Evolutionary conservation across 2,888 invertebrate species (phyloP), one percentile per base, ranked within the genome.

Genomic region (Tinea pellionella): DNA sequence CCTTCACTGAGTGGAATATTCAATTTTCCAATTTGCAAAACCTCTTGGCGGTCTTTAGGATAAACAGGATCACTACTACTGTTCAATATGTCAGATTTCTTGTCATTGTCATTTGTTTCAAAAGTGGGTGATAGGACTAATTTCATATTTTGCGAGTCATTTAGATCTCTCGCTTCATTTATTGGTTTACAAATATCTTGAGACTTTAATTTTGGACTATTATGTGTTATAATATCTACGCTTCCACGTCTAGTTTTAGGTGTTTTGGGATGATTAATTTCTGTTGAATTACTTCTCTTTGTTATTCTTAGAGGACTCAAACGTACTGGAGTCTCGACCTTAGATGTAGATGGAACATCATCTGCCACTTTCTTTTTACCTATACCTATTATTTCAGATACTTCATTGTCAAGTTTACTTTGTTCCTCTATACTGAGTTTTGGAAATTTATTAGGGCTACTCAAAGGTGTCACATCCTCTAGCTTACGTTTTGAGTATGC

Each of bases 91-190:
- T 69, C 68, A 9, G 63, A 37, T 41, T 69, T 71, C 0, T 68
- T 65, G 16, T 64, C 68, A 37, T 56, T 64, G 19, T 62, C 32
- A 9, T 73, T 71, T 7, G 72, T 66, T 32, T 68, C 76, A 9
- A 70, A 72, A n/a, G 72, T 68, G 0, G 81, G 82, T 1, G 88
- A 86, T 29, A 88, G 63, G 18, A 69, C 73, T 42, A 88, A 66
- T 64, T 78, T 82, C 59, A 88, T 74, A 58, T 74, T 75, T 71
- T 88, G 88, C 0, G 88, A 88, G 64, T 88, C 86, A 60, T 82
- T 77, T 0, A 75, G 74, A 43, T 63, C 68, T 59, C 61, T 70
- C 64, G 84, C 83, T 61, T 78, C 78, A 0, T 63, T 53, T 15
- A 80, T 80, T 0, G 75, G 75, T 62, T 78, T 77, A 61, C 71